A percentile compares a stretch with the other conserved stretches of the same genome.
phyloP scores from a whole-genome alignment of 2,797 vertebrate genomes.

The Lindbergichthys nudifrons region DNA sequence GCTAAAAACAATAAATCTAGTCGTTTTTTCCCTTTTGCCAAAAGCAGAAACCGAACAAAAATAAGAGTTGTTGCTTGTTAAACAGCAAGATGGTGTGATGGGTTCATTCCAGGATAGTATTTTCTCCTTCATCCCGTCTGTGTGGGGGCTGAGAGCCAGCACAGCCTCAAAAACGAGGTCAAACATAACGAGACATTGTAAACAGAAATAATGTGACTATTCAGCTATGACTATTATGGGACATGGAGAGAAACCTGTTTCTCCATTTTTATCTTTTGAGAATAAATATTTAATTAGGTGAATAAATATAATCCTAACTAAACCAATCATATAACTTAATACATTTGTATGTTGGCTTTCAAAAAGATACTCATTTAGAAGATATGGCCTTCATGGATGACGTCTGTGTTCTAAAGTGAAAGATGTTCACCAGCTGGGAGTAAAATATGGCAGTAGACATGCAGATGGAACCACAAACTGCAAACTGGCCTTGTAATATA shows the following conservation, averaged over 20 bases:
- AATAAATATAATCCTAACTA: too few species aligned
- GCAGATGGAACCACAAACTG: neutral
- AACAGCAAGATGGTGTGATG: constrained; percentile 11
- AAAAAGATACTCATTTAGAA: neutral
- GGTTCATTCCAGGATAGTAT: constrained; percentile 27
- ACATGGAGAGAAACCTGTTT: neutral
- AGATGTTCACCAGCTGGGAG: too few species aligned
- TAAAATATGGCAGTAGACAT: neutral
- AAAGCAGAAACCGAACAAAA: constrained; percentile 36
- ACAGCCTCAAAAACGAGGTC: constrained; percentile 18
- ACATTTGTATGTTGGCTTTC: neutral
- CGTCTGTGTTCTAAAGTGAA: neutral
- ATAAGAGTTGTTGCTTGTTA: constrained; percentile 8
- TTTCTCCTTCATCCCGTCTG: constrained; percentile 16
- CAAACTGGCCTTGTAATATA: neutral
- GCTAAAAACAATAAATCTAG: constrained; percentile 39
- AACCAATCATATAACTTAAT: neutral
- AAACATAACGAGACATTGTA: constrained; percentile 3
- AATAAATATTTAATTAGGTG: neutral
- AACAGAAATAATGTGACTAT: constrained; percentile 4
- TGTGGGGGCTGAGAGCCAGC: neutral
- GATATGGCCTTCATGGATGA: neutral
- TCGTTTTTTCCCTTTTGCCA: constrained; percentile 33
- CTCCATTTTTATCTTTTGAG: neutral
- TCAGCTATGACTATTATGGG: neutral